phyloP scores from a whole-genome alignment of 1,140 invertebrate species.

The Heterodera carotae region DNA sequence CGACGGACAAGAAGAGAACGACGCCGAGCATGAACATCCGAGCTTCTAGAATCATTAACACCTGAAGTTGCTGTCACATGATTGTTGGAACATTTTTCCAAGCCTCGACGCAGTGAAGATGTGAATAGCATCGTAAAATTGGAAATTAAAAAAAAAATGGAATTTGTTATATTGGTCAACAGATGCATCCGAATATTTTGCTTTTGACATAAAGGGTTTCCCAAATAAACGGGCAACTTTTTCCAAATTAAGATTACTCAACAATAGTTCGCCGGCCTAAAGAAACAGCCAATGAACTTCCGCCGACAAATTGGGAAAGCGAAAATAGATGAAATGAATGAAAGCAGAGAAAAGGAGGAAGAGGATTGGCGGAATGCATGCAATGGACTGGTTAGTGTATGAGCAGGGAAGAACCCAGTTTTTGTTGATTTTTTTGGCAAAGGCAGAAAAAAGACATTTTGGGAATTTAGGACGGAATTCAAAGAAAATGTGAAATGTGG shows the following conservation, averaged over 20 bases:
- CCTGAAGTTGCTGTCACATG: neutral
- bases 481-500: too few relatives aligned
- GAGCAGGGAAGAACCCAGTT: too few relatives aligned
- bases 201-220: too few relatives aligned
- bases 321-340: conserved; percentile 29
- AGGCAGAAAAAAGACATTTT: too few relatives aligned
- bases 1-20: conserved; percentile 55
- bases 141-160: too few relatives aligned
- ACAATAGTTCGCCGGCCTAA: neutral
- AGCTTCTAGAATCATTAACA: conserved; percentile 18
- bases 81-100: conserved; percentile 48
- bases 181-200: too few relatives aligned
- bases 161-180: too few relatives aligned
- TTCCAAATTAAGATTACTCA: too few relatives aligned
- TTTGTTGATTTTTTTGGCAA: too few relatives aligned
- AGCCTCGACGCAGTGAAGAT: conserved; percentile 57
- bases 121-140: conserved; percentile 56
- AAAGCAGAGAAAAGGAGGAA: conserved; percentile 1
- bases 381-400: neutral
- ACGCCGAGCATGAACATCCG: conserved; percentile 39
- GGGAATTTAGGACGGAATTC: too few relatives aligned
- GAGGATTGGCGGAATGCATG: neutral
- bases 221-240: too few relatives aligned
- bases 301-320: neutral
- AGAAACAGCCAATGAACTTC: conserved; percentile 8